Percentiles rank a stretch among this genome's conserved stretches.
These are phyloP conservation scores for Pampusana beccarii DNA, from an alignment of 2,113 vertebrate species.

Conservation along the genomic window DNA sequence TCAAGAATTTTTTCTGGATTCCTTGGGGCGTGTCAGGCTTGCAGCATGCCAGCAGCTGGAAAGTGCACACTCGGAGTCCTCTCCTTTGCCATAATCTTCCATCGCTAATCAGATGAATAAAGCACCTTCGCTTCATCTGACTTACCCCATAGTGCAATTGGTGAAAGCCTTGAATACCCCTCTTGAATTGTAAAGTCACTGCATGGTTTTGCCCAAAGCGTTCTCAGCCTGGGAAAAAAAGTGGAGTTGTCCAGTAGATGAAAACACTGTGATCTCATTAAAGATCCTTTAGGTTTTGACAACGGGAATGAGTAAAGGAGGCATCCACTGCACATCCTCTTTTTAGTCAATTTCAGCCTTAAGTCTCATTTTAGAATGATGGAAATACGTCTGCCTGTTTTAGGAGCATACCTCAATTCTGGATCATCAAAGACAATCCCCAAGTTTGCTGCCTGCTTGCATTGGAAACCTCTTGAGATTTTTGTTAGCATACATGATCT, in stretches of 20 bases:
- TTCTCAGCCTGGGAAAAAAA: neutral
- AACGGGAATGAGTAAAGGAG: neutral
- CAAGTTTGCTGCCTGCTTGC: neutral
- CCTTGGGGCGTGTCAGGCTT: neutral
- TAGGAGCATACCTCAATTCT: neutral
- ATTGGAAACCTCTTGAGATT: neutral
- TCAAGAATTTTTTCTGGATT: constrained; percentile 57
- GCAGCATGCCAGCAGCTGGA: neutral
- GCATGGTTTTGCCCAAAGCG: neutral
- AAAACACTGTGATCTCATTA: neutral
- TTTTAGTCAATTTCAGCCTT: neutral
- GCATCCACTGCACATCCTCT: neutral
- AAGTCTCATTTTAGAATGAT: neutral
- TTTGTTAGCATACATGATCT: neutral
- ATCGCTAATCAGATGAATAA: neutral
- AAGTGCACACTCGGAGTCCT: neutral
- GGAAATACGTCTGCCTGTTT: neutral
- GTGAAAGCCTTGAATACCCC: neutral
- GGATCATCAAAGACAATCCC: neutral
- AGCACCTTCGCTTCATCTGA: neutral
- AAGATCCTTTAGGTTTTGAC: neutral
- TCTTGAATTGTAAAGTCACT: neutral
- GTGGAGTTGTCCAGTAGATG: neutral
- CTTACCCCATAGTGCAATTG: neutral
- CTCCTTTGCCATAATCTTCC: neutral